Evolutionary conservation across 1,140 invertebrate species (phyloP).

Genomic region (Battus philenor): DNA sequence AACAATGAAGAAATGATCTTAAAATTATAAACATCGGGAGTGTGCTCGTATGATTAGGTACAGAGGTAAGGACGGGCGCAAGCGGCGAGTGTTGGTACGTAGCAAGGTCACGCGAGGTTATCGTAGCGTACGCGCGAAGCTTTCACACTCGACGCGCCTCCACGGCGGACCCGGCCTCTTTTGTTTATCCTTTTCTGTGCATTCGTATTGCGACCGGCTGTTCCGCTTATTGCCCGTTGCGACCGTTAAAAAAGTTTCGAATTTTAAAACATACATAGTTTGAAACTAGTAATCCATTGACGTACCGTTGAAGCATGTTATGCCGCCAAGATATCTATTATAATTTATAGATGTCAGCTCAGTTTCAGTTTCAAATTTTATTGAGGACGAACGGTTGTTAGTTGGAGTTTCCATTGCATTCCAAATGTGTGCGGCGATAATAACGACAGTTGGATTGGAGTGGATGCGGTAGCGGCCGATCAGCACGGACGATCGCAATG

Average conservation of each 20-base stretch:
- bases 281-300: no score
- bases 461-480: constrained; percentile 60
- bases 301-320: no score
- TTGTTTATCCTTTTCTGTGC: constrained; percentile 19
- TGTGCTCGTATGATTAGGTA: no score
- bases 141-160: constrained; percentile 27
- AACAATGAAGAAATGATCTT: no score
- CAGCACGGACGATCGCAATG: constrained; percentile 64
- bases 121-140: constrained; percentile 23
- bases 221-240: no score
- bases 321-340: no score
- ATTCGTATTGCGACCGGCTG: constrained; percentile 14
- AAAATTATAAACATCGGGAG: no score
- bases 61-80: constrained; percentile 12
- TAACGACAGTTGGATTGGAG: constrained; percentile 68
- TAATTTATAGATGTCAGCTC: no score
- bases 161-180: constrained; percentile 15
- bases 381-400: constrained; percentile 30
- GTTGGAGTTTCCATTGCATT: constrained; percentile 47
- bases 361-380: no score
- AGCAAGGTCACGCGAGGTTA: constrained; percentile 34
- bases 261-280: no score
- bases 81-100: constrained; percentile 21
- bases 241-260: no score
- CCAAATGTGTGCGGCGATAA: constrained; percentile 56